phyloP scores from a whole-genome alignment of 2,113 vertebrate species.

The Camelus bactrianus region DNA sequence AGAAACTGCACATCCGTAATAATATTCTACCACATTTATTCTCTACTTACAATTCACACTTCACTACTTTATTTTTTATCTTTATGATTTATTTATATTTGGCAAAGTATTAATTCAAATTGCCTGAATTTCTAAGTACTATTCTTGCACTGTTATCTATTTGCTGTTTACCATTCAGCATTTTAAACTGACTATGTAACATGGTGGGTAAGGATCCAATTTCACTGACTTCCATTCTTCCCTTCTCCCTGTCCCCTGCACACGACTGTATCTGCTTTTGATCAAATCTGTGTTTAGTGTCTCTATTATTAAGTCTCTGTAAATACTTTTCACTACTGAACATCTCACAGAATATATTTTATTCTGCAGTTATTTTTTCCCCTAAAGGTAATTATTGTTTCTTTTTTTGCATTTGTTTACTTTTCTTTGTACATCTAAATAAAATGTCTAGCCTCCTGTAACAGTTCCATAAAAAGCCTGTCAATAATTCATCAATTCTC shows the following conservation, averaged over 20 bases:
- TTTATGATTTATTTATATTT: not conserved
- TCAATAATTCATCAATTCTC: not conserved
- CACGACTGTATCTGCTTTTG: not conserved
- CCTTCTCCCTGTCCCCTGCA: not conserved
- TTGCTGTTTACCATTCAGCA: not conserved
- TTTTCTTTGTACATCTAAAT: slow-evolving; percentile 6
- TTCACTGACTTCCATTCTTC: not conserved
- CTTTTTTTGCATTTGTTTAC: slow-evolving; percentile 2
- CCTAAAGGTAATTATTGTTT: not conserved
- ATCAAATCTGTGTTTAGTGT: not conserved
- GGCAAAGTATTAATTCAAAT: not conserved
- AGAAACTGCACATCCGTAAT: not conserved
- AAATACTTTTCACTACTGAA: slow-evolving; percentile 30
- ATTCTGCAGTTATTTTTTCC: not conserved
- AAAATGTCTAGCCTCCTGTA: not conserved
- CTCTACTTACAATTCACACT: not conserved
- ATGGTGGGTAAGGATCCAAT: not conserved
- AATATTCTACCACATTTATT: not conserved
- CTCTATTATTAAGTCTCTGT: not conserved
- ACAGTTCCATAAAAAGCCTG: not conserved
- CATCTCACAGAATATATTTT: slow-evolving; percentile 17
- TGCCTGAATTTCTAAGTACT: not conserved
- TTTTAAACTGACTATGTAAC: not conserved
- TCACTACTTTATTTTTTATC: not conserved
- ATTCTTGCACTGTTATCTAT: not conserved